Percentiles rank a stretch among this genome's conserved stretches.
These are phyloP conservation scores for Resseliella maxima DNA, from an alignment of 2,888 invertebrate species.

Conservation along the genomic window DNA sequence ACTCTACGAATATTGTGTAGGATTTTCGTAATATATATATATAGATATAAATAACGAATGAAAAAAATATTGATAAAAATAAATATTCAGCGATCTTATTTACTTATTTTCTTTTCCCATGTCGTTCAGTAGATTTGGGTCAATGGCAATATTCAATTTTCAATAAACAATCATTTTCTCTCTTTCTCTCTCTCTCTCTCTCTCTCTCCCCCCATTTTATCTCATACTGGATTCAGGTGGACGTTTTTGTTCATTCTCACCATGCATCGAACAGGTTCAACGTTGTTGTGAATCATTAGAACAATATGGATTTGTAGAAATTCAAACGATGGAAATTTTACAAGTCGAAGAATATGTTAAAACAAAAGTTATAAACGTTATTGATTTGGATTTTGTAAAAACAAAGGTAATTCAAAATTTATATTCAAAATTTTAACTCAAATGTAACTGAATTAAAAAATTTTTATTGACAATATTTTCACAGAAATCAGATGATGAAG, in stretches of 20 bases:
- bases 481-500: conserved; percentile 66
- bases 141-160: neutral
- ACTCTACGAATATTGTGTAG: neutral
- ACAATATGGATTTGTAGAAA: conserved; percentile 82
- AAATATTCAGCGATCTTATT: neutral
- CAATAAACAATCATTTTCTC: too few species aligned
- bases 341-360: conserved; percentile 82
- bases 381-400: conserved; percentile 78
- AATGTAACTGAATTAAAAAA: neutral
- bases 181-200: too few species aligned
- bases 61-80: neutral
- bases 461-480: neutral
- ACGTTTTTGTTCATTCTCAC: conserved; percentile 96
- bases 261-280: conserved; percentile 99
- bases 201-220: too few species aligned
- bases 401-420: conserved; percentile 73
- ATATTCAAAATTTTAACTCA: too few species aligned
- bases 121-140: neutral
- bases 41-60: neutral
- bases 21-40: neutral
- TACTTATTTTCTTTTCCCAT: conserved; percentile 15
- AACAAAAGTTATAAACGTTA: conserved; percentile 73
- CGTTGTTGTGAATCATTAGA: conserved; percentile 81
- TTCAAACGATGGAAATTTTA: conserved; percentile 88
- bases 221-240: too few species aligned